Evolutionary conservation across 2,888 invertebrate species (phyloP), one percentile per base, ranked within the genome.

Genomic region (Pimpla rufipes): DNA sequence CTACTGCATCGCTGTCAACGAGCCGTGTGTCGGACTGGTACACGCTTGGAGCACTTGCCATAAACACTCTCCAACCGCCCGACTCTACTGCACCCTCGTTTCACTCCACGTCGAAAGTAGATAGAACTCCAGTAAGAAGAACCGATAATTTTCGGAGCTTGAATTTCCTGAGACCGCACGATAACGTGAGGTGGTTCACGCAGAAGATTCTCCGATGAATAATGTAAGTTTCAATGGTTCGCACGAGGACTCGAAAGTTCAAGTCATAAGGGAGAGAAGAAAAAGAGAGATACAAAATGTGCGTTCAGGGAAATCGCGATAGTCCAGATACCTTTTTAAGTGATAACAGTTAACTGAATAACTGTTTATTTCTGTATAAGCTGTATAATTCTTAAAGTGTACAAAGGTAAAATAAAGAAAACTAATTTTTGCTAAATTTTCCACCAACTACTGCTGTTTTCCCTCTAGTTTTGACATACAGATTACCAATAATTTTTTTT

Each of bases 21-120:
- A 62, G 37, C 23, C 55, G 52, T 50, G 50, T 11, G 40, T 2
- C 42, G 6, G 52, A 52, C 52, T 52, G 8, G 37, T 21, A 52
- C 35, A 47, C 23, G 50, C 75, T 64, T 16, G 40, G 40, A 75
- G 45, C 64, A 66, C 75, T 75, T 75, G 52, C 64, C 52, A 35
- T 55, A 75, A 66, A 55, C 75, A 37, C 37, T 47, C 74, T 64
- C 40, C 57, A 29, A n/a, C 37, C 37, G 64, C 40, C 75, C 7
- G 75, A 75, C 55, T 29, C 29, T 75, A 75, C 40, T 21, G 23
- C 52, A 35, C 52, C 23, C 16, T 35, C 11, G 40, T n/a, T 40
- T 29, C 42, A 64, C 75, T 64, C 23, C n/a, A 37, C 11, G 47
- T 52, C 23, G 40, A 1, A 21, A 40, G 64, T 66, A 52, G 40